Evolutionary conservation across 1,140 invertebrate genomes (phyloP).

Genomic region (Magallana ariakensis): DNA sequence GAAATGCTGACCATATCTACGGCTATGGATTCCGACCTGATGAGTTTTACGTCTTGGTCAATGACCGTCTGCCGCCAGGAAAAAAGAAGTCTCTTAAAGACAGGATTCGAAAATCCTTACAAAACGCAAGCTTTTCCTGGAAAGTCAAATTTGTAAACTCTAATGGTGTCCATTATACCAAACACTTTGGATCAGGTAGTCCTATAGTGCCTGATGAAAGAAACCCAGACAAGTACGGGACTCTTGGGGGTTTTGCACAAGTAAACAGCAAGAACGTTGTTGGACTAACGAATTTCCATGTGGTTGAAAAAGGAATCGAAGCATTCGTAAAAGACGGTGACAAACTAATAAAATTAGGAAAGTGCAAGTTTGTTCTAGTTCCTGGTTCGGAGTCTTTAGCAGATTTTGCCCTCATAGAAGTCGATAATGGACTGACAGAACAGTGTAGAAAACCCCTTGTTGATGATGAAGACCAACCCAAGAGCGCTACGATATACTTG

Average conservation of each 20-base stretch:
- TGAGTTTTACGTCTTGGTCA: background rate
- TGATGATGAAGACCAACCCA: background rate
- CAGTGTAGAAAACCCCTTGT: background rate
- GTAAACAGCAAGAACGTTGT: background rate
- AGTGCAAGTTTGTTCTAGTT: conserved; percentile 6
- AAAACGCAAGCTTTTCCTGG: background rate
- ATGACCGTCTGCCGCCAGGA: background rate
- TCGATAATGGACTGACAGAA: background rate
- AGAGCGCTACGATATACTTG: background rate
- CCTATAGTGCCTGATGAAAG: background rate
- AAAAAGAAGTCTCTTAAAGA: background rate
- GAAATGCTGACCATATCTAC: background rate
- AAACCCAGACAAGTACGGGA: background rate
- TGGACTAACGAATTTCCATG: conserved; percentile 1
- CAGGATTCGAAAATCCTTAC: background rate
- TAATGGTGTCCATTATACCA: background rate
- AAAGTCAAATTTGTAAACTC: background rate
- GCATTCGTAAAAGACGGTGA: background rate
- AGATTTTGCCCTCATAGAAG: background rate
- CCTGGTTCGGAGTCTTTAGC: background rate
- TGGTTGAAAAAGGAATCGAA: background rate
- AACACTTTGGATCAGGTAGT: background rate
- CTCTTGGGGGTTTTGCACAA: background rate
- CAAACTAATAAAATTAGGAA: background rate
- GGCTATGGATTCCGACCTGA: background rate